Conservation (phyloP, 2,113 vertebrate genomes). For the Eulemur macaco region DNA sequence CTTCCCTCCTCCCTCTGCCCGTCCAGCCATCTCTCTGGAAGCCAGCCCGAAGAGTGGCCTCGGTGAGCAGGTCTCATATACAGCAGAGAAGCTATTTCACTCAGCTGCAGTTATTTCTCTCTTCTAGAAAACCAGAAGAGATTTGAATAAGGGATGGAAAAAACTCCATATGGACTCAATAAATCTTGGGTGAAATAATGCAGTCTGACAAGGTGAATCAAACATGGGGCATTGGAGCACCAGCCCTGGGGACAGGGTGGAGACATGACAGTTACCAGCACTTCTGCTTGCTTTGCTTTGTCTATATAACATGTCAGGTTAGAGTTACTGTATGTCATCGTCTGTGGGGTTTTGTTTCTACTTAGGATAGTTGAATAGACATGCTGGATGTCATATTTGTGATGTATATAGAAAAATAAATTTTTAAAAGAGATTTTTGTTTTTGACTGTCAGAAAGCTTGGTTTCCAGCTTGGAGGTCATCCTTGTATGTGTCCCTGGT, state of each 20-base stretch:
- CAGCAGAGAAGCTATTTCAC: background rate
- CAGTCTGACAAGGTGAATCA: background rate
- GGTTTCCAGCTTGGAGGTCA: background rate
- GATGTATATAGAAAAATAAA: background rate
- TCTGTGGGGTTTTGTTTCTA: background rate
- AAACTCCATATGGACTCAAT: background rate
- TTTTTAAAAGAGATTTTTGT: background rate
- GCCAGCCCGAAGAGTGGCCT: background rate
- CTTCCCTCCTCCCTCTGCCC: background rate
- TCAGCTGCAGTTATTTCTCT: background rate
- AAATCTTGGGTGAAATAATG: constrained; percentile 24
- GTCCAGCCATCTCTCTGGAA: background rate
- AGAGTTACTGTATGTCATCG: background rate
- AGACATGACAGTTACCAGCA: accelerated
- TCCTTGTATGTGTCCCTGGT: background rate
- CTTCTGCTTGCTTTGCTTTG: background rate
- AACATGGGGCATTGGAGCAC: background rate
- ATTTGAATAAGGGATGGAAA: background rate
- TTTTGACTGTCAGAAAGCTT: background rate
- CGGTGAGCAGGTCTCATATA: background rate
- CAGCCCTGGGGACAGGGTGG: background rate
- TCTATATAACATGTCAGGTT: constrained; percentile 37
- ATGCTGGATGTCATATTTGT: background rate
- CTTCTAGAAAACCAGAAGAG: background rate
- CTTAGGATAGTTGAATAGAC: background rate